These are phyloP conservation scores for Zoanthus solanderi DNA, from an alignment of 92 coral and sea anemone species.

Conservation along the genomic window DNA sequence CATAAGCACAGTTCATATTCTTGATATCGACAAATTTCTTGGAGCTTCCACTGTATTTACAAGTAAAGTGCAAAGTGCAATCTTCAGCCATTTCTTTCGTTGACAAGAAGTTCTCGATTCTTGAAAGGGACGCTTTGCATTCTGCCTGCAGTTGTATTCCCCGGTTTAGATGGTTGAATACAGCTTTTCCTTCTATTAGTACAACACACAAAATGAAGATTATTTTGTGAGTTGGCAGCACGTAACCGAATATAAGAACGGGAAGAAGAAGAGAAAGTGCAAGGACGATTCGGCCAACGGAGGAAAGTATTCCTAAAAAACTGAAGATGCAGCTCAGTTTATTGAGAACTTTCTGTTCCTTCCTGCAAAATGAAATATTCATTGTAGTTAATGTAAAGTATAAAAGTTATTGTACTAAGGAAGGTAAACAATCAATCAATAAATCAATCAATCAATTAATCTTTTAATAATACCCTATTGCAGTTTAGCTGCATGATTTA, in stretches of 20 bases:
- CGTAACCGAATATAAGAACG: background rate
- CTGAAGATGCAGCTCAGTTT: background rate
- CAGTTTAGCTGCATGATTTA: too few species aligned
- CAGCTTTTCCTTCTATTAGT: background rate
- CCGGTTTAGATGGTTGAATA: background rate
- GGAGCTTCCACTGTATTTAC: too few species aligned
- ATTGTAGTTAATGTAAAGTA: too few species aligned
- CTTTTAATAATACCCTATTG: too few species aligned
- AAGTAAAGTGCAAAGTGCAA: background rate
- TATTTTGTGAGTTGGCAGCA: background rate
- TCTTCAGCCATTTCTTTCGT: background rate
- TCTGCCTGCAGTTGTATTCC: slow-evolving; percentile 13
- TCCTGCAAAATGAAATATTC: too few species aligned
- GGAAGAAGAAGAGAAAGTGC: background rate
- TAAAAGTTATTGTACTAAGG: too few species aligned
- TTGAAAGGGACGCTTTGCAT: background rate
- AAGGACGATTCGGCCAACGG: background rate
- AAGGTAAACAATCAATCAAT: too few species aligned
- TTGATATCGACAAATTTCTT: background rate
- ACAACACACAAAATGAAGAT: background rate
- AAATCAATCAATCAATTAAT: too few species aligned
- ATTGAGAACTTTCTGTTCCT: too few species aligned
- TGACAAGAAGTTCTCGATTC: background rate
- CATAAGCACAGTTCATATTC: background rate
- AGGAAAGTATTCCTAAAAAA: background rate